phyloP scores from a whole-genome alignment of 2,888 invertebrate genomes.

The Drosophila rubida region DNA sequence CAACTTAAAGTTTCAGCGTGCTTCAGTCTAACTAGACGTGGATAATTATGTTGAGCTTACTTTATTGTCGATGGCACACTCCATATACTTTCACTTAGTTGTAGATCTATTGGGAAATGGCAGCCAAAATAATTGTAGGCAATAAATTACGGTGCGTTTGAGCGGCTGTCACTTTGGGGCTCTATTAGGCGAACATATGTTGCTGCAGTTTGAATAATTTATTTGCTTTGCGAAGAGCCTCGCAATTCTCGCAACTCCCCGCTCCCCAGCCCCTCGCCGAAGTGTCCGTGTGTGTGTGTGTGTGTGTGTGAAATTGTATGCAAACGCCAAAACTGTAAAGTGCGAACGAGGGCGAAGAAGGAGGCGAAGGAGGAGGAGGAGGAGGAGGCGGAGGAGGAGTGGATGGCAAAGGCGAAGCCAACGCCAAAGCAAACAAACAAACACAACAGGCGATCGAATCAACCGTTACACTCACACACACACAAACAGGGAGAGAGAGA shows the following conservation, averaged over 20 bases:
- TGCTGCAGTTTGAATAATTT: background rate
- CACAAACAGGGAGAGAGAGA: no score
- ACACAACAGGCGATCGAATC: conserved; percentile 54
- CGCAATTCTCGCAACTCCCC: background rate
- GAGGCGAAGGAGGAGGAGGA: no score
- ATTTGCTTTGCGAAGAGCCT: conserved; percentile 12
- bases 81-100: no score
- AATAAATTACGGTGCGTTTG: background rate
- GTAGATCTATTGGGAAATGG: no score
- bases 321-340: conserved; percentile 50
- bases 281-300: conserved; percentile 22
- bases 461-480: conserved; percentile 45
- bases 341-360: background rate
- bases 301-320: conserved; percentile 34
- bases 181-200: background rate
- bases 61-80: no score
- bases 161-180: background rate
- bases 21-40: no score
- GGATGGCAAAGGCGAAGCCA: conserved; percentile 10
- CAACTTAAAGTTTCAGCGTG: no score
- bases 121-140: no score
- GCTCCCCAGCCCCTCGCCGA: background rate
- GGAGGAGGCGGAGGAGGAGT: no score
- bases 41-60: no score
- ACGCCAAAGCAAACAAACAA: conserved; percentile 21